Conservation (phyloP, 2,888 invertebrate genomes). For the Orthosia gothica region DNA sequence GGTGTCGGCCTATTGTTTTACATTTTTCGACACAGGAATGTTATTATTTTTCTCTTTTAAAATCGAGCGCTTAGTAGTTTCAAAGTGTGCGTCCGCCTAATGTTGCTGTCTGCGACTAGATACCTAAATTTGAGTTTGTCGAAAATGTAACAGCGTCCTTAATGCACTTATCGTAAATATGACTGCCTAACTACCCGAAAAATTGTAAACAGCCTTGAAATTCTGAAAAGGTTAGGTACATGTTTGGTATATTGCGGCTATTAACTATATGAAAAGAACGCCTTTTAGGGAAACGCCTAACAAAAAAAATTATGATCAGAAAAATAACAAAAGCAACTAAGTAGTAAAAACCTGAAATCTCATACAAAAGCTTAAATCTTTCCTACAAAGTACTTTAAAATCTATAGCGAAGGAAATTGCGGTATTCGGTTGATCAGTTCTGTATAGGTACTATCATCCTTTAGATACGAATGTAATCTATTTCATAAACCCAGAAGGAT, state of each 20-base stretch:
- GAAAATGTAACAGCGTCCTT: too few relatives aligned
- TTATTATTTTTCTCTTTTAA: too few relatives aligned
- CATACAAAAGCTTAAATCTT: background rate
- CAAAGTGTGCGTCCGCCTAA: too few relatives aligned
- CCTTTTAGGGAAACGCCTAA: background rate
- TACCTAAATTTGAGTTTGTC: too few relatives aligned
- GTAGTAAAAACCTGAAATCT: background rate
- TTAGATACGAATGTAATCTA: slow-evolving; percentile 23
- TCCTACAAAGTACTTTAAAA: slow-evolving; percentile 11
- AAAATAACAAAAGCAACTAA: slow-evolving; percentile 14
- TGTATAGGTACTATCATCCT: background rate
- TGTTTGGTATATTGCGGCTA: background rate
- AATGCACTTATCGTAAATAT: too few relatives aligned
- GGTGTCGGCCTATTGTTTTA: too few relatives aligned
- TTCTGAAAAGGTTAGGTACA: slow-evolving; percentile 3
- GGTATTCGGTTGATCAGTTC: slow-evolving; percentile 5
- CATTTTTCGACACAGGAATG: too few relatives aligned
- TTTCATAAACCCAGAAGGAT: slow-evolving; percentile 1
- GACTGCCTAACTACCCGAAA: background rate
- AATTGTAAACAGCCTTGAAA: background rate
- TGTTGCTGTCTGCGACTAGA: too few relatives aligned
- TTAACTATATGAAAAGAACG: background rate
- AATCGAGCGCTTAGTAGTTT: too few relatives aligned
- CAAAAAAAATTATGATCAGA: background rate
- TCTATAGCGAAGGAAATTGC: slow-evolving; percentile 24